Base-by-base conservation (phyloP, 2,113 vertebrate genomes). In the Miniopterus natalensis region DNA sequence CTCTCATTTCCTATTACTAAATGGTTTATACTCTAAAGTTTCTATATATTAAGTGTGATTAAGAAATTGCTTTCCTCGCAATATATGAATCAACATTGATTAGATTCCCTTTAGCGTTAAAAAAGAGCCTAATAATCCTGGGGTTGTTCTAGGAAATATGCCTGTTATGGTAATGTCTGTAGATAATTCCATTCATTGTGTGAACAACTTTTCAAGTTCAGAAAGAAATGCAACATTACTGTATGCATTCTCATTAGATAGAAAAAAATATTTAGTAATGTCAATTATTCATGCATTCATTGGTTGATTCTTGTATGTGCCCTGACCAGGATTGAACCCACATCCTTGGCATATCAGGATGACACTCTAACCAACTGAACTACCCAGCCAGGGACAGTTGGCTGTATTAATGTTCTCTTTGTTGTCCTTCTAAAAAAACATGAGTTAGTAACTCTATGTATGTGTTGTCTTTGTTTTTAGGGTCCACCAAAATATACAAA, bases 401-500 rank as follows among this genome's bases (percentile, higher is more conserved):
- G 70, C n/a, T 42, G 3, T 83, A 1, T 80, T 80, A 42, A 11
- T 90, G 65, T 68, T 84, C 20, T 70, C 17, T 92, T 61, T 84
- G 55, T 84, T 42, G 79, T 79, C 70, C 27, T 90, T 73, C 63
- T 75, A 61, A 96, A 92, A 51, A 51, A 36, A 90, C 8, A 55
- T 53, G 21, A 36, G 4, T 20, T 90, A 53, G 0, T 70, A 31
- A 92, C 31, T 89, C 3, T 93, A 31, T 21, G 23, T 92, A 23
- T 91, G 66, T 71, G 71, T 66, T 84, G 29, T 77, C 45, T 88
- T 86, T 95, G 42, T 89, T 57, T 87, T 29, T 55, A 99, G 99
- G 99, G 99, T 83, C 99, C 99, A 1, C 99, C 99, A 3, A 99
- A 99, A 95, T 99, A 99, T 29, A 99, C 97, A 3, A 99, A 99